Evolutionary conservation across 1,140 invertebrate species (phyloP), one percentile per base, ranked within the genome.

Genomic region (Steinernema feltiae): DNA sequence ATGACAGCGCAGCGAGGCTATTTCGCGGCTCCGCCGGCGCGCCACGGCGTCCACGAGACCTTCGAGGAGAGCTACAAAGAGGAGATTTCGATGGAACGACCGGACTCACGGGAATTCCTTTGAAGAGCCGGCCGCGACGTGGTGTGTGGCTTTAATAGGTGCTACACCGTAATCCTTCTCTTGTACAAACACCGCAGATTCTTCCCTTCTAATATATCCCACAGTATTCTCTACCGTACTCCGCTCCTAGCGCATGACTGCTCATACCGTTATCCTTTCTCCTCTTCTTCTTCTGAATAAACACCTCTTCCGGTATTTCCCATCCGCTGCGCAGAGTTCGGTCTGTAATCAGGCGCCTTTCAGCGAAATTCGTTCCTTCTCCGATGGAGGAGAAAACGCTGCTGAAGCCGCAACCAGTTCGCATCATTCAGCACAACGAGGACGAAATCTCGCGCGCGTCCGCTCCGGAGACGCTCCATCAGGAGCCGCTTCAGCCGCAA

Each of bases 21-120:
- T 21, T 63, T n/a, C 53, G 53, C 53, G 24, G 7, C 53, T 7
- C 15, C 15, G 24, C 53, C 7, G 21, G 75, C 70, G 18, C 53
- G 70, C n/a, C 78, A 79, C 48, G 74, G 74, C 32, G 81, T 84
- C 46, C 82, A 84, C 53, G 83, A 85, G 41, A 82, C 84, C n/a
- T 83, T 82, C 71, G 83, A 85, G 76, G 83, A 83, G 63, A 76
- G 75, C 29, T 86, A 81, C 70, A 86, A 85, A 32, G 83, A 86
- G 78, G 83, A 85, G 72, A 85, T 85, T 41, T 30, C 27, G 0
- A 74, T 83, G 69, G 81, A 82, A 32, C 48, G 78, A 15, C 53
- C 80, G n/a, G 81, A 82, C 24, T 74, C 75, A 32, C 32, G 76
- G 31, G 76, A 81, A 41, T 73, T 74, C 80, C 72, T 79, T 24